Evolutionary conservation across 2,113 vertebrate genomes (phyloP).

Genomic region (Plecturocebus donacophilus): DNA sequence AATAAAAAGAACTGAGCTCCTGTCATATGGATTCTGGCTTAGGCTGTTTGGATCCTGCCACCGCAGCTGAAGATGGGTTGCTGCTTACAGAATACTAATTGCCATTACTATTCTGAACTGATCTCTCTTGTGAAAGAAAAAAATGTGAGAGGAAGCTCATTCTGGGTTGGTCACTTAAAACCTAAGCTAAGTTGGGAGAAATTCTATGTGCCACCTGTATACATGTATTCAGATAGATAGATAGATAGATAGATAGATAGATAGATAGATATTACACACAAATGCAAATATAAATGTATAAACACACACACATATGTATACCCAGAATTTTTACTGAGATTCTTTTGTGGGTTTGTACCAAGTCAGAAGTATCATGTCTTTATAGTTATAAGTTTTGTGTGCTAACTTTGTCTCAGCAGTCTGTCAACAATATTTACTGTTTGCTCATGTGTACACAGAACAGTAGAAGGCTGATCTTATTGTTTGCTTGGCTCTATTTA

Average conservation of each 20-base stretch:
- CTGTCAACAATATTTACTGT: constrained; percentile 49
- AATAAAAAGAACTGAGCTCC: constrained; percentile 64
- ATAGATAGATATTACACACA: background rate
- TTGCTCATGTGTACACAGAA: background rate
- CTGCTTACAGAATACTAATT: constrained; percentile 73
- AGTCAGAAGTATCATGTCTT: constrained; percentile 1
- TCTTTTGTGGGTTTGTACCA: constrained; percentile 4
- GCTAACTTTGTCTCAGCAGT: constrained; percentile 34
- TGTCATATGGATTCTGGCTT: constrained; percentile 71
- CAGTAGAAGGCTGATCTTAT: background rate
- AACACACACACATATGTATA: background rate
- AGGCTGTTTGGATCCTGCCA: constrained; percentile 58
- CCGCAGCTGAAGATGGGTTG: constrained; percentile 63
- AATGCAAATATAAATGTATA: background rate
- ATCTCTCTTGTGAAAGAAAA: constrained; percentile 54
- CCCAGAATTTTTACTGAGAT: background rate
- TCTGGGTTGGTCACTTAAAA: constrained; percentile 69
- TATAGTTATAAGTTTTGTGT: constrained; percentile 23
- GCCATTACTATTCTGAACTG: constrained; percentile 61
- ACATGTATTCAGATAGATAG: background rate
- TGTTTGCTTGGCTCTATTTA: constrained; percentile 59
- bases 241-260: background rate
- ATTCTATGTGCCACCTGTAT: background rate
- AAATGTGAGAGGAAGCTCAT: constrained; percentile 62
- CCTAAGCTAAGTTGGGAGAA: constrained; percentile 37